Evolutionary conservation across 2,797 vertebrate species (phyloP).

Genomic region (Sitta carolinensis): DNA sequence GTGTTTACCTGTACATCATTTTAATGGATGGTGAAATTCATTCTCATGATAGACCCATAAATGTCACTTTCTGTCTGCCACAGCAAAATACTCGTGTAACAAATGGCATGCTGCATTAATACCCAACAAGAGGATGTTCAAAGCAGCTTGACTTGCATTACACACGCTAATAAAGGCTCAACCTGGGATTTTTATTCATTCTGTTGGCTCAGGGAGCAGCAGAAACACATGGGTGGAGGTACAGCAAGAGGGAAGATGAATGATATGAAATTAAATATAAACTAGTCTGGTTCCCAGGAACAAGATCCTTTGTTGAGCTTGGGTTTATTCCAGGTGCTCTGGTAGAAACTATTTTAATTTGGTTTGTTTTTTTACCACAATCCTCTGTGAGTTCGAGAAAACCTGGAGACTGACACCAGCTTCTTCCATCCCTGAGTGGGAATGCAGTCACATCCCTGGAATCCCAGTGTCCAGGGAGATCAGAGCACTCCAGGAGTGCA

Average conservation of each 20-base stretch:
- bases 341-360: background rate
- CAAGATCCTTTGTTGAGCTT: background rate
- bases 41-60: constrained; percentile 84
- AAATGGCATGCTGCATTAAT: constrained; percentile 69
- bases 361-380: background rate
- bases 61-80: constrained; percentile 77
- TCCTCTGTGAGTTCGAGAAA: background rate
- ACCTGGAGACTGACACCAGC: background rate
- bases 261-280: background rate
- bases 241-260: constrained; percentile 13
- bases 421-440: background rate
- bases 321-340: background rate
- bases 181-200: constrained; percentile 51
- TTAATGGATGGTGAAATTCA: constrained; percentile 82
- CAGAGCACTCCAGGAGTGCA: background rate
- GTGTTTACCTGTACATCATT: constrained; percentile 78
- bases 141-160: constrained; percentile 63
- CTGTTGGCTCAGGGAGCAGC: background rate
- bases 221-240: constrained; percentile 35
- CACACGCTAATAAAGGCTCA: constrained; percentile 46
- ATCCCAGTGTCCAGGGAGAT: background rate
- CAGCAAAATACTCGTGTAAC: constrained; percentile 69
- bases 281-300: constrained; percentile 14
- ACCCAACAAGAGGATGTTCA: constrained; percentile 62
- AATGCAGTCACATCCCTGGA: background rate